These are phyloP conservation scores for Lobophora halterata DNA, from an alignment of 2,888 invertebrate genomes.

Conservation along the genomic window DNA sequence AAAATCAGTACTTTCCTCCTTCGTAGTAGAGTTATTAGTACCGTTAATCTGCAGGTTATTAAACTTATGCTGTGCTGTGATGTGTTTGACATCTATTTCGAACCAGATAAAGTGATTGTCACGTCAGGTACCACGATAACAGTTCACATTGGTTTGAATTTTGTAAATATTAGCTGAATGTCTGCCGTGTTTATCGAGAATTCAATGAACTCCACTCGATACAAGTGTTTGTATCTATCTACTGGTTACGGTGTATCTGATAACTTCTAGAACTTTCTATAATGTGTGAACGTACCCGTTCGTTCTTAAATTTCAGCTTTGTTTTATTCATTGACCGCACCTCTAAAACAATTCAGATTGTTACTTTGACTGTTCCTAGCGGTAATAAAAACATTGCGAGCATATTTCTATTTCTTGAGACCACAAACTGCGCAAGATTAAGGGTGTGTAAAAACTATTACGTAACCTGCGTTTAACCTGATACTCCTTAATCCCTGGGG, in stretches of 20 bases:
- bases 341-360: too few relatives aligned
- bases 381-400: too few relatives aligned
- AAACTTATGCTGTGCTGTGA: too few relatives aligned
- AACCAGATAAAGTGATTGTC: slow-evolving; percentile 43
- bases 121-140: slow-evolving; percentile 53
- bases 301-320: background rate
- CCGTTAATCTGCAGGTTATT: slow-evolving; percentile 36
- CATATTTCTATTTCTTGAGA: slow-evolving; percentile 21
- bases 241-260: slow-evolving; percentile 20
- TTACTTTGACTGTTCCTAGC: too few relatives aligned
- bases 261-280: slow-evolving; percentile 15
- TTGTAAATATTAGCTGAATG: slow-evolving; percentile 51
- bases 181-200: slow-evolving; percentile 38
- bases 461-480: slow-evolving; percentile 73
- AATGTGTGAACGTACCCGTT: background rate
- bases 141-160: slow-evolving; percentile 39
- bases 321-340: too few relatives aligned
- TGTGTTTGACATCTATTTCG: slow-evolving; percentile 32
- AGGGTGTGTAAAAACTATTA: slow-evolving; percentile 74
- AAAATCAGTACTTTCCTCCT: too few relatives aligned
- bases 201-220: slow-evolving; percentile 37
- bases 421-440: slow-evolving; percentile 50
- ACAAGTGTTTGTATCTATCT: slow-evolving; percentile 29
- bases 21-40: too few relatives aligned
- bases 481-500: slow-evolving; percentile 62